Conservation (phyloP, 2,797 vertebrate species). For the Smutsia gigantea region DNA sequence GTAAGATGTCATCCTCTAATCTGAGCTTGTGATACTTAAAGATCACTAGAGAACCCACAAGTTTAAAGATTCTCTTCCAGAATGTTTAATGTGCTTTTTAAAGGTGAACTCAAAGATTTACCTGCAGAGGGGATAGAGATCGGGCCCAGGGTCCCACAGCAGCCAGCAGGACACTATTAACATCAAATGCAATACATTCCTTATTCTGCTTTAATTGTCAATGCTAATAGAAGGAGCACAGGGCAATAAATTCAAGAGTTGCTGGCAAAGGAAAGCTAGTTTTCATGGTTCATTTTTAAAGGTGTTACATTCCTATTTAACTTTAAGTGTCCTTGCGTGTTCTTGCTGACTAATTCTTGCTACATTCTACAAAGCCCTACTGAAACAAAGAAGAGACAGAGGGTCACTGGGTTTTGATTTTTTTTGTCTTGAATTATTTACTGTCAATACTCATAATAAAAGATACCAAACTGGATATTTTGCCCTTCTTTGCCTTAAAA, state of each 20-base stretch:
- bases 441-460: conserved; percentile 11
- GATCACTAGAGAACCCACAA: conserved; percentile 60
- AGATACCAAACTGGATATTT: neutral
- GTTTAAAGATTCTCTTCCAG: conserved; percentile 66
- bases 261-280: conserved; percentile 59
- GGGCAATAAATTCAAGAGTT: conserved; percentile 73
- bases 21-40: conserved; percentile 67
- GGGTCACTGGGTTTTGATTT: neutral
- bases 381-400: conserved; percentile 25
- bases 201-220: conserved; percentile 78
- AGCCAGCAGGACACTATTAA: conserved; percentile 69
- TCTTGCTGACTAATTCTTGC: conserved; percentile 48
- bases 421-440: conserved; percentile 44
- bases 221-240: conserved; percentile 73
- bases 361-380: conserved; percentile 43
- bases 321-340: conserved; percentile 72
- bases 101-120: conserved; percentile 75
- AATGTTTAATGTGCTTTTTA: conserved; percentile 72
- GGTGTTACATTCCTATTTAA: conserved; percentile 68
- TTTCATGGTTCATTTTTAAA: conserved; percentile 78
- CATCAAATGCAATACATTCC: conserved; percentile 69
- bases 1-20: conserved; percentile 59
- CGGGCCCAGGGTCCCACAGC: conserved; percentile 61
- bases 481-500: conserved; percentile 15
- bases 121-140: conserved; percentile 70